phyloP scores from a whole-genome alignment of 2,888 invertebrate species.

The Scrobipalpa atriplicella region DNA sequence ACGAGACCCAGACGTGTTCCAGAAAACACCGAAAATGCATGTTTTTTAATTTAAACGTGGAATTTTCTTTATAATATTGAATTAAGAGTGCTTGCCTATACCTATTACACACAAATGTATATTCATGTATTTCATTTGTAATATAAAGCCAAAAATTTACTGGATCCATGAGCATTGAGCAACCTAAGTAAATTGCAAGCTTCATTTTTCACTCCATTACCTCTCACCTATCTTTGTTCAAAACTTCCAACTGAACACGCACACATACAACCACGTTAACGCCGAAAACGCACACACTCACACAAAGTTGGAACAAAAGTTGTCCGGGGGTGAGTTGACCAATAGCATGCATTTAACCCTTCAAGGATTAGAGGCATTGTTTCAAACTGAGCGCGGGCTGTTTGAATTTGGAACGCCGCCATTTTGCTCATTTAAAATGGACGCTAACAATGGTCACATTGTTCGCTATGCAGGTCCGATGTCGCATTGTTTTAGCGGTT shows the following conservation, averaged over 20 bases:
- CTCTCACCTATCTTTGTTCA: constrained; percentile 5
- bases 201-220: constrained; percentile 23
- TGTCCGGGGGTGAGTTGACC: constrained; percentile 70
- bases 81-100: neutral
- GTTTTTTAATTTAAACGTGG: too few species aligned
- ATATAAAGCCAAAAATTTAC: neutral
- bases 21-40: too few species aligned
- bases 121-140: too few species aligned
- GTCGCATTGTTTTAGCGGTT: constrained; percentile 70
- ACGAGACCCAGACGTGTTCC: too few species aligned
- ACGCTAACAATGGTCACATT: constrained; percentile 79
- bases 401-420: constrained; percentile 71
- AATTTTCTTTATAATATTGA: too few species aligned
- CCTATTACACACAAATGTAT: too few species aligned
- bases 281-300: constrained; percentile 45
- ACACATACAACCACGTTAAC: constrained; percentile 23
- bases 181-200: neutral
- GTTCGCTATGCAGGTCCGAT: constrained; percentile 62
- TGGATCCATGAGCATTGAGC: neutral
- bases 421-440: constrained; percentile 82
- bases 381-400: constrained; percentile 66
- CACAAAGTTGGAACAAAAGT: constrained; percentile 47
- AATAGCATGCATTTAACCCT: constrained; percentile 80
- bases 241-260: constrained; percentile 11
- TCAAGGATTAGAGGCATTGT: constrained; percentile 76